Percentiles rank a stretch among this genome's conserved stretches.
These are phyloP conservation scores for Mythimna vitellina DNA, from an alignment of 2,888 invertebrate species.

Conservation along the genomic window DNA sequence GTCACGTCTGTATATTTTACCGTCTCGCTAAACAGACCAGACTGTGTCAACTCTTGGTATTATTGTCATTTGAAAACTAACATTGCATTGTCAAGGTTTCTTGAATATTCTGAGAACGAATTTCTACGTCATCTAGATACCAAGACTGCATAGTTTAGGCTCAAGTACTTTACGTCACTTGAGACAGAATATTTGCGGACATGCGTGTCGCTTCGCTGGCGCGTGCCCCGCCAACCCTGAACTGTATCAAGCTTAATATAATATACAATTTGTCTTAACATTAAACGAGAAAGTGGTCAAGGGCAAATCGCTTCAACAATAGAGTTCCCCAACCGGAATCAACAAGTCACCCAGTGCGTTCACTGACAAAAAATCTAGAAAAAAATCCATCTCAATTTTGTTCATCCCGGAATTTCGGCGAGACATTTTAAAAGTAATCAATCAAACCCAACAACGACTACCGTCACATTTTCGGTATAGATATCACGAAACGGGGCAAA, in stretches of 20 bases:
- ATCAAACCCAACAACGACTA: slow-evolving; percentile 61
- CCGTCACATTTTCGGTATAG: slow-evolving; percentile 78
- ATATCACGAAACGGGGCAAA: slow-evolving; percentile 78
- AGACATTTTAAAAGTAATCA: slow-evolving; percentile 45
- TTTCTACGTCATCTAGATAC: neutral
- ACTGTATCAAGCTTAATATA: slow-evolving; percentile 31
- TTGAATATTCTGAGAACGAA: slow-evolving; percentile 6
- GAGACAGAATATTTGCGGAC: slow-evolving; percentile 13
- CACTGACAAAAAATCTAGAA: slow-evolving; percentile 23
- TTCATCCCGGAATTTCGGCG: slow-evolving; percentile 28
- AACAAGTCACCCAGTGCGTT: slow-evolving; percentile 47
- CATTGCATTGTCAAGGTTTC: slow-evolving; percentile 19
- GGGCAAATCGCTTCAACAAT: slow-evolving; percentile 19
- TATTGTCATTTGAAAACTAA: slow-evolving; percentile 10
- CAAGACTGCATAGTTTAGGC: neutral
- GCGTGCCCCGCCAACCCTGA: slow-evolving; percentile 38
- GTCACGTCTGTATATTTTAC: neutral
- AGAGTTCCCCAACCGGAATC: slow-evolving; percentile 8
- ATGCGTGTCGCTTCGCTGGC: slow-evolving; percentile 26
- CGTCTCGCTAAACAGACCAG: neutral
- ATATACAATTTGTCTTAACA: slow-evolving; percentile 14
- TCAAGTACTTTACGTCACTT: slow-evolving; percentile 1
- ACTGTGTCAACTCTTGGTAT: slow-evolving; percentile 5
- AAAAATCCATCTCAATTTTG: slow-evolving; percentile 23
- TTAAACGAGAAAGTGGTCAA: slow-evolving; percentile 49